Evolutionary conservation across 2,888 invertebrate species (phyloP).

Genomic region (Andrena flavipes): DNA sequence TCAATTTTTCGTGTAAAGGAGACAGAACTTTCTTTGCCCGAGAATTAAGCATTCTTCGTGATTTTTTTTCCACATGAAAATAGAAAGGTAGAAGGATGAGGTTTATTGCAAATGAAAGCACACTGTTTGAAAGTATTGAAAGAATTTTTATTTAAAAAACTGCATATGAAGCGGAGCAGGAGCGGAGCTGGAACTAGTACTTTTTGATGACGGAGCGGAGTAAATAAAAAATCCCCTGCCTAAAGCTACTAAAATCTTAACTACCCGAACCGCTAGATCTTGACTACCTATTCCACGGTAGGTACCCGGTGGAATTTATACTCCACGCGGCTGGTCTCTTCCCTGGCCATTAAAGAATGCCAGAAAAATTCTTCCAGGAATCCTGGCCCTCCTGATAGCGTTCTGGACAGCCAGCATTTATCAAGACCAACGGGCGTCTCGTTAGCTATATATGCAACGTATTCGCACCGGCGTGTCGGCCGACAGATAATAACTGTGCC

Average conservation of each 20-base stretch:
- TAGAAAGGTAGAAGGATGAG: no score
- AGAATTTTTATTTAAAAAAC: no score
- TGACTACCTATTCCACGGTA: background rate
- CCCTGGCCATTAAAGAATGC: background rate
- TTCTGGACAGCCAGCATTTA: conserved; percentile 41
- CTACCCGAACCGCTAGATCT: background rate
- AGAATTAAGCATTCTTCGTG: no score
- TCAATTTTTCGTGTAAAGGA: no score
- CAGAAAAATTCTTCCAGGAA: background rate
- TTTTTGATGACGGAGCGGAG: no score
- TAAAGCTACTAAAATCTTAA: background rate
- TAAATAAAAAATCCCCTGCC: no score
- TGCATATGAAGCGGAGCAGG: no score
- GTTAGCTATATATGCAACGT: conserved; percentile 37
- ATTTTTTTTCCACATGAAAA: no score
- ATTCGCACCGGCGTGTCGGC: conserved; percentile 43
- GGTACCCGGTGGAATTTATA: background rate
- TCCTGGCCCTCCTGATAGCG: conserved; percentile 12
- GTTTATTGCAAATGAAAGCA: no score
- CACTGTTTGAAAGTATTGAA: no score
- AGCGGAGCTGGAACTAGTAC: no score
- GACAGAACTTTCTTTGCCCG: no score
- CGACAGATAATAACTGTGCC: conserved; percentile 66
- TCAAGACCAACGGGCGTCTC: conserved; percentile 40
- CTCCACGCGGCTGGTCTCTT: background rate